Percentiles rank a stretch among this genome's conserved stretches.
Conservation (phyloP, 2,797 vertebrate species). For the Pantherophis alleghaniensis region DNA sequence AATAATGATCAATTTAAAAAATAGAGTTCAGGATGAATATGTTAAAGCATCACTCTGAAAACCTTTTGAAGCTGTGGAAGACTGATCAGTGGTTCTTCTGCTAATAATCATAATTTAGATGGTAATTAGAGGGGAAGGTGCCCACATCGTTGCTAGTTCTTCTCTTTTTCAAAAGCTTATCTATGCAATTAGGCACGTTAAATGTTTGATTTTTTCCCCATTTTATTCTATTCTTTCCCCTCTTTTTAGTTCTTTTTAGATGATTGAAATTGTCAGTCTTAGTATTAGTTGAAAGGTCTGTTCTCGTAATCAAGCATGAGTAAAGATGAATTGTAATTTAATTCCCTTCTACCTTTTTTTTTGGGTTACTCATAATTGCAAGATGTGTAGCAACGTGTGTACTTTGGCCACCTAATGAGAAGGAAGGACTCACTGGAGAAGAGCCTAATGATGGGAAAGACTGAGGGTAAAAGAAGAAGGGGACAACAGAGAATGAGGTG, state of each 20-base stretch:
- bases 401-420: too few relatives aligned
- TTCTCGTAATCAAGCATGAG: slow-evolving; percentile 59
- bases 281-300: slow-evolving; percentile 57
- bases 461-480: too few relatives aligned
- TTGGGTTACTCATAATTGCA: slow-evolving; percentile 58
- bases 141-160: slow-evolving; percentile 21
- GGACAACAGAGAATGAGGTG: too few relatives aligned
- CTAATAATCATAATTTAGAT: slow-evolving; percentile 58
- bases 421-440: too few relatives aligned
- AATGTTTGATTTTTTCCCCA: slow-evolving; percentile 59
- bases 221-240: slow-evolving; percentile 56
- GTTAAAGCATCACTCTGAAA: slow-evolving; percentile 42
- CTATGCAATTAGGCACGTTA: slow-evolving; percentile 57
- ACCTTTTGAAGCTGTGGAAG: slow-evolving; percentile 12
- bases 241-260: slow-evolving; percentile 49
- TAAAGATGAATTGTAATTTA: slow-evolving; percentile 57
- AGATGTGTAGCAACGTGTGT: slow-evolving; percentile 13
- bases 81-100: slow-evolving; percentile 28
- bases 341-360: slow-evolving; percentile 51
- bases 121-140: slow-evolving; percentile 56
- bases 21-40: slow-evolving; percentile 16
- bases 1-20: slow-evolving; percentile 36
- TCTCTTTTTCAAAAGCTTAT: slow-evolving; percentile 50
- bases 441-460: too few relatives aligned
- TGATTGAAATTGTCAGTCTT: slow-evolving; percentile 53